phyloP scores from a whole-genome alignment of 2,113 vertebrate species.

The Ellobius talpinus region DNA sequence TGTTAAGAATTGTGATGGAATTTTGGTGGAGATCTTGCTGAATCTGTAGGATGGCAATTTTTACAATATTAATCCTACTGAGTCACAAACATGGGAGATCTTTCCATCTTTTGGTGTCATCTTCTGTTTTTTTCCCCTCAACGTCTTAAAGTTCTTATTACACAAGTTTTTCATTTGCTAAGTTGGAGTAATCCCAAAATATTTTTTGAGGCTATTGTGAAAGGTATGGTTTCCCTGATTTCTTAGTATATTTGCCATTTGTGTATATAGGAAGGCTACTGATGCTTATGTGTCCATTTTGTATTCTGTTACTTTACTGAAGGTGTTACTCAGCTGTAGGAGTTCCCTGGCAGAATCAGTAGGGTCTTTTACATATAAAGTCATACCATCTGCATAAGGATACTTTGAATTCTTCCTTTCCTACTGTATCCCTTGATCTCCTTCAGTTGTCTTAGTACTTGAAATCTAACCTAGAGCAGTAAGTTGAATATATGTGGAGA shows the following conservation, averaged over 20 bases:
- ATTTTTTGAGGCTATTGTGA: background rate
- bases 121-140: background rate
- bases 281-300: background rate
- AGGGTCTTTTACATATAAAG: background rate
- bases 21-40: background rate
- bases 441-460: background rate
- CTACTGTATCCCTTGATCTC: background rate
- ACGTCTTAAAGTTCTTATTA: background rate
- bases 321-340: background rate
- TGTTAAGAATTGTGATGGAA: background rate
- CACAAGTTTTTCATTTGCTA: background rate
- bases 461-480: no score
- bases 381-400: background rate
- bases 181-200: background rate
- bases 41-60: background rate
- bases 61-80: background rate
- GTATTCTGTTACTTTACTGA: background rate
- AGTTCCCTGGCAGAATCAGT: background rate
- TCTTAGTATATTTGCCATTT: background rate
- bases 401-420: background rate
- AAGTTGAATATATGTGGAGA: background rate
- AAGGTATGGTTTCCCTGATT: background rate
- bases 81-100: background rate
- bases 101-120: background rate
- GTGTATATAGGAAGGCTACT: background rate